A percentile compares a stretch with the other conserved stretches of the same genome.
These are phyloP conservation scores for Lasius platythorax DNA, from an alignment of 2,888 invertebrate genomes.

Conservation along the genomic window DNA sequence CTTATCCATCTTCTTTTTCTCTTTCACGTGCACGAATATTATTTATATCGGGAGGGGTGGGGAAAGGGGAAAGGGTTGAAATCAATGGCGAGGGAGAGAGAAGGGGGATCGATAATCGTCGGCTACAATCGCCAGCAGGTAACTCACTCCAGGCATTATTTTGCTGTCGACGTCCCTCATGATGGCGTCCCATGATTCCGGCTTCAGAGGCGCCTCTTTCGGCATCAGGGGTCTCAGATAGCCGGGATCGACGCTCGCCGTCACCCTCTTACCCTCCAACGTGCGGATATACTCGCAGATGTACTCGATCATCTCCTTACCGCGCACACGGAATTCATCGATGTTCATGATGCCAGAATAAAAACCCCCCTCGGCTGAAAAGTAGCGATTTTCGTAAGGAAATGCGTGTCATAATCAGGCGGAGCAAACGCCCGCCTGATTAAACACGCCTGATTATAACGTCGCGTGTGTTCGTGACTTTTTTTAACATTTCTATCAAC, in stretches of 20 bases:
- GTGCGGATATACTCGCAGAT: conserved; percentile 96
- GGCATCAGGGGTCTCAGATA: conserved; percentile 94
- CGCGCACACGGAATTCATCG: conserved; percentile 94
- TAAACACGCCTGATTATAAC: conserved; percentile 59
- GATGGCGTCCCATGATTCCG: conserved; percentile 95
- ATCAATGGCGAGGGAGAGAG: conserved; percentile 55
- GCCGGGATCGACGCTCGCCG: conserved; percentile 96
- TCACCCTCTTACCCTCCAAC: conserved; percentile 92
- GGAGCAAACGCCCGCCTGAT: conserved; percentile 51
- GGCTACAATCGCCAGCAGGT: conserved; percentile 22
- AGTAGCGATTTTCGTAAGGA: conserved; percentile 52
- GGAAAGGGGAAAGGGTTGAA: conserved; percentile 60
- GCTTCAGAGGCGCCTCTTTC: conserved; percentile 92
- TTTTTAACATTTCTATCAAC: conserved; percentile 61
- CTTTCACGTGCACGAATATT: conserved; percentile 66
- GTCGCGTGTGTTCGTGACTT: conserved; percentile 57
- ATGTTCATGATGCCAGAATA: conserved; percentile 90
- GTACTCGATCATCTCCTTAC: conserved; percentile 98
- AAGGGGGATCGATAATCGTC: conserved; percentile 66
- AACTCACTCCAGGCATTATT: conserved; percentile 95
- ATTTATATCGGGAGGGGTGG: conserved; percentile 67
- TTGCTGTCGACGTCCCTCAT: conserved; percentile 96
- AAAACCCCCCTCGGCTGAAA: conserved; percentile 62
- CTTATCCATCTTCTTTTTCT: conserved; percentile 23
- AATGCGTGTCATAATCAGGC: conserved; percentile 27